Evolutionary conservation across 2,888 invertebrate genomes (phyloP).

Genomic region (Baccha elongata): DNA sequence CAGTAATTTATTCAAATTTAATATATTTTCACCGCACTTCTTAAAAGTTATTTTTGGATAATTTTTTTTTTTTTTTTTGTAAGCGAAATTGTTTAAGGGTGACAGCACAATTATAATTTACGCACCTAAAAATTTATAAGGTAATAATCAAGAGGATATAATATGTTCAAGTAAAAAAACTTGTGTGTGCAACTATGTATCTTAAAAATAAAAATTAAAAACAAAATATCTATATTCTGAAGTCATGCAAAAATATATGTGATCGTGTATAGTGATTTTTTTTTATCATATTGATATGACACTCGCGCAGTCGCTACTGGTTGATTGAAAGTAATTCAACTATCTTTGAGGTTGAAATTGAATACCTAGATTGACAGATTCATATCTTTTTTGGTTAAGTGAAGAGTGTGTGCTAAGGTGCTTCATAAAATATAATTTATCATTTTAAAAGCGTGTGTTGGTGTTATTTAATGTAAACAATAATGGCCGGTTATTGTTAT

Average conservation of each 20-base stretch:
- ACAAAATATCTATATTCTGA: neutral
- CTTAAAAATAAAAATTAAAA: neutral
- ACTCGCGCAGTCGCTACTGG: conserved; percentile 26
- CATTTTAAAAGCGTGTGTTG: neutral
- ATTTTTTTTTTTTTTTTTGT: conserved; percentile 23
- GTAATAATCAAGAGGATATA: conserved; percentile 36
- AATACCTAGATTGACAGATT: conserved; percentile 1
- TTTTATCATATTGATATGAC: conserved; percentile 15
- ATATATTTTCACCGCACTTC: conserved; percentile 12
- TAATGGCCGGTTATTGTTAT: conserved; percentile 25
- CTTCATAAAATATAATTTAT: neutral
- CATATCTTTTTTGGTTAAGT: neutral
- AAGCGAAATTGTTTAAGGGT: conserved; percentile 38
- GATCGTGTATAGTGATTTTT: conserved; percentile 15
- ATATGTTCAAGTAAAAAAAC: conserved; percentile 12
- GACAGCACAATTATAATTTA: conserved; percentile 45
- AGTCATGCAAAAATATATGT: conserved; percentile 14
- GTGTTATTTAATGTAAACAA: conserved; percentile 21
- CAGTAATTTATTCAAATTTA: neutral
- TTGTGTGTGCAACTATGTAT: neutral
- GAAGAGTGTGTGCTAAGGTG: conserved; percentile 2
- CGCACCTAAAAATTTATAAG: conserved; percentile 21
- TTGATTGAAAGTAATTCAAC: conserved; percentile 53
- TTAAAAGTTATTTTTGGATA: conserved; percentile 49
- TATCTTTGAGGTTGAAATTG: conserved; percentile 29